phyloP scores from a whole-genome alignment of 2,113 vertebrate species.

The Oplegnathus fasciatus region DNA sequence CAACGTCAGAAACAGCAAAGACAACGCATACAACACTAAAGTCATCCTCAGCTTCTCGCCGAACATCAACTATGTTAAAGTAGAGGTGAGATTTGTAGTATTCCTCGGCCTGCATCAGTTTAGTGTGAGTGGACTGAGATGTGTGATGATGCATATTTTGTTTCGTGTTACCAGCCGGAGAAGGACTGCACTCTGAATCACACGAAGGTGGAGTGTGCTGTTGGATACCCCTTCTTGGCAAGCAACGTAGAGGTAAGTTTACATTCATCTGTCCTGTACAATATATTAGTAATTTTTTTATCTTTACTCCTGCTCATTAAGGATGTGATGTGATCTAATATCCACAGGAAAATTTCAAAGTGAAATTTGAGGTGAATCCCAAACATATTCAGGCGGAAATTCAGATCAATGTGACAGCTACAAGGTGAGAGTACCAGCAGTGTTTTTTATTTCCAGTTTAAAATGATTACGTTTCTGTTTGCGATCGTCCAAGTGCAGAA shows the following conservation, averaged over 20 bases:
- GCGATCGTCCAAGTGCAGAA: neutral
- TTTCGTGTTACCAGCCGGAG: constrained; percentile 83
- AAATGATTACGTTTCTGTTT: neutral
- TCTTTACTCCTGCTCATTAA: neutral
- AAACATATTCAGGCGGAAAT: constrained; percentile 86
- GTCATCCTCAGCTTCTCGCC: constrained; percentile 88
- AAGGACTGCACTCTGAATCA: constrained; percentile 88
- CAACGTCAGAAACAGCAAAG: constrained; percentile 88
- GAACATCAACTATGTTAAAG: constrained; percentile 94
- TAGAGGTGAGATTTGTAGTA: constrained; percentile 86
- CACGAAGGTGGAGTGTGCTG: constrained; percentile 89
- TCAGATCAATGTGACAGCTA: constrained; percentile 87
- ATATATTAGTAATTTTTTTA: neutral
- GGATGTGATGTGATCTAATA: neutral
- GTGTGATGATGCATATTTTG: neutral
- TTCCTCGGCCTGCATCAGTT: neutral
- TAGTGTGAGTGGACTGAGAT: fast-evolving
- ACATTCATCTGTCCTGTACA: neutral
- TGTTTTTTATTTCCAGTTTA: neutral
- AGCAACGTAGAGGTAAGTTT: constrained; percentile 78
- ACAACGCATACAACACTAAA: constrained; percentile 96
- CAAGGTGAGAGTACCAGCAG: constrained; percentile 84
- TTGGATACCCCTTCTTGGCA: constrained; percentile 95
- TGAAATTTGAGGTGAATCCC: constrained; percentile 92
- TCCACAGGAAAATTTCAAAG: constrained; percentile 88